Base-by-base conservation (phyloP, 2,113 vertebrate genomes). In the Cavia aperea region DNA sequence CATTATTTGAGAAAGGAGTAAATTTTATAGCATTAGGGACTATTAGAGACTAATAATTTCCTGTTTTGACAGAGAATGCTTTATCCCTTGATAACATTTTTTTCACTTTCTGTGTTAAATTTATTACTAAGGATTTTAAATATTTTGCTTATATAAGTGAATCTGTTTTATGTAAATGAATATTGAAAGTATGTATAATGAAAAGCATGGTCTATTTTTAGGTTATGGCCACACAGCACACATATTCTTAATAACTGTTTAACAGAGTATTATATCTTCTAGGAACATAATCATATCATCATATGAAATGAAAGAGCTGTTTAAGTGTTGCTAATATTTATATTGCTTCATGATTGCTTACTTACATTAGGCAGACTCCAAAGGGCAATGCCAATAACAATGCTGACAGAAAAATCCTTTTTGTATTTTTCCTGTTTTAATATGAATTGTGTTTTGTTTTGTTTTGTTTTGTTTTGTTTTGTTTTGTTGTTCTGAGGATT, bases 271-370 rank as follows among this genome's bases (percentile, higher is more conserved):
- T 85, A 70, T 63, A 7, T 85, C 78, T 92, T 89, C 51, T 81
- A 85, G 65, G 2, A 94, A 79, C 54, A 90, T 23, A 95, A 78
- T 68, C 39, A 43, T 39, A 81, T 77, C 29, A 65, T 21, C 31
- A 75, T 8, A 33, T 89, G 43, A 93, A 81, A 88, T 79, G n/a
- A 93, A 89, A 91, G 60, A 60, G 83, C 24, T 91, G 72, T 68
- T n/a, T 56, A 12, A 39, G 75, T 87, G 89, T 88, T 87, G 60
- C n/a, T 23, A 83, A 36, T 51, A 54, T 82, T 66, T 95, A 75
- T 36, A 58, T 31, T 91, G 21, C 43, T 92, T 91, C 81, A 36
- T 92, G 60, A 83, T 89, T 73, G 19, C 60, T 95, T 94, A 90
- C 81, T 87, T 39, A 65, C 11, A 93, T 72, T 54, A 49, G 23